A percentile compares a stretch with the other conserved stretches of the same genome.
Evolutionary conservation across 30 jellyfish, hydroid and myxozoan species (phyloP).

Genomic region (Catostylus mosaicus): DNA sequence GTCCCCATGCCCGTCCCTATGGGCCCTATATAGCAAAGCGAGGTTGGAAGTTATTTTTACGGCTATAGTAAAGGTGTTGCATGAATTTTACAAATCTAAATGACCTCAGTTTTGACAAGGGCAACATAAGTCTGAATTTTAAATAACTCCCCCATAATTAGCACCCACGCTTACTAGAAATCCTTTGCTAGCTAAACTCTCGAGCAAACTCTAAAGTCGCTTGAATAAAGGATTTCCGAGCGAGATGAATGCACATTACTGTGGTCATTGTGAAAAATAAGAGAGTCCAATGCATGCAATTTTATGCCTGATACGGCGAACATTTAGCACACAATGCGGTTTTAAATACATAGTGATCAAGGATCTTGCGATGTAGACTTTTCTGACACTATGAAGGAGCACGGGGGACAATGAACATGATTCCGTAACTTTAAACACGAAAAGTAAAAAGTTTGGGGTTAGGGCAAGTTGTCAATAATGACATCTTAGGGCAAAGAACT

Average conservation of each 20-base stretch:
- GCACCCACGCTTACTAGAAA: constrained; percentile 20
- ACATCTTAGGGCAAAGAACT: too few relatives aligned
- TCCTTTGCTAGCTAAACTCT: not conserved
- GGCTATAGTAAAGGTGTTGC: too few relatives aligned
- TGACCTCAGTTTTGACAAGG: not conserved
- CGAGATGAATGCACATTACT: constrained; percentile 2
- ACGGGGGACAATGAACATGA: too few relatives aligned
- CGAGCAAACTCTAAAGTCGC: not conserved
- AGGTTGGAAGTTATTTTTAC: too few relatives aligned
- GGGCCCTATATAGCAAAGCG: too few relatives aligned
- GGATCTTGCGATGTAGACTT: too few relatives aligned
- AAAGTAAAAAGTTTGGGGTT: too few relatives aligned
- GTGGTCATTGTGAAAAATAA: not conserved
- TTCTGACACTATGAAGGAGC: too few relatives aligned
- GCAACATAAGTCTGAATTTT: not conserved
- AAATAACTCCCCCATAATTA: constrained; percentile 19
- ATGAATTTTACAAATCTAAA: not conserved
- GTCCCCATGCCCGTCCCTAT: too few relatives aligned
- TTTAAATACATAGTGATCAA: not conserved
- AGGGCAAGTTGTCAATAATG: too few relatives aligned
- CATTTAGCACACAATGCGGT: not conserved
- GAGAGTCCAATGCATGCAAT: not conserved
- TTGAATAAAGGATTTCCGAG: constrained; percentile 27
- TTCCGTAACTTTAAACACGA: too few relatives aligned
- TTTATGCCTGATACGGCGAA: not conserved